phyloP scores from a whole-genome alignment of 2,888 invertebrate species.

The Brachyptera putata region DNA sequence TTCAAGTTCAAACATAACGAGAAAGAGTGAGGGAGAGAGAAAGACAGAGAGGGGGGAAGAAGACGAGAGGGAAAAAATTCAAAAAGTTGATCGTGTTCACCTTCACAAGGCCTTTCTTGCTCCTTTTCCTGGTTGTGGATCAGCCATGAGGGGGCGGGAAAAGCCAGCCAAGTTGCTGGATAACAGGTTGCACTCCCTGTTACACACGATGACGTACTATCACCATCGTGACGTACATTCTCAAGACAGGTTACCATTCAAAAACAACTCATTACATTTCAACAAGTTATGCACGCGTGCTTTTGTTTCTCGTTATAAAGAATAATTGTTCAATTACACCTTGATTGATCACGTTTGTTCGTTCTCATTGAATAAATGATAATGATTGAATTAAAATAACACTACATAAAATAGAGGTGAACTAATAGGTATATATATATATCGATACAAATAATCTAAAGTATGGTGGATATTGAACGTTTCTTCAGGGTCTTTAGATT shows the following conservation, averaged over 20 bases:
- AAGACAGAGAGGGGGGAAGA: background rate
- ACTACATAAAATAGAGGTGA: too few relatives aligned
- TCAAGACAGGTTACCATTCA: background rate
- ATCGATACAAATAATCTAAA: too few relatives aligned
- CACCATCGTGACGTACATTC: background rate
- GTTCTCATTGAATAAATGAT: background rate
- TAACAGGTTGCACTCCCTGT: slow-evolving; percentile 11
- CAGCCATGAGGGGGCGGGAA: background rate
- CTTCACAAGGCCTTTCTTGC: slow-evolving; percentile 24
- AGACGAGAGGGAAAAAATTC: slow-evolving; percentile 26
- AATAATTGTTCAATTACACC: slow-evolving; percentile 5
- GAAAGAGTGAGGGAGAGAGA: too few relatives aligned
- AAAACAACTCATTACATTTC: too few relatives aligned
- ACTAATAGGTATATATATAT: too few relatives aligned
- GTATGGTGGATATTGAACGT: too few relatives aligned
- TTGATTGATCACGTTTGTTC: slow-evolving; percentile 5
- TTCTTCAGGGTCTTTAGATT: too few relatives aligned
- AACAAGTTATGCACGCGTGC: too few relatives aligned
- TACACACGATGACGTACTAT: background rate
- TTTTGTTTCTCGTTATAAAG: background rate
- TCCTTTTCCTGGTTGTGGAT: slow-evolving; percentile 5
- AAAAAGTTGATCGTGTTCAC: slow-evolving; percentile 27
- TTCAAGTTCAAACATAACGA: background rate
- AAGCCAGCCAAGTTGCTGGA: too few relatives aligned
- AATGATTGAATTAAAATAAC: background rate